Evolutionary conservation across 2,113 vertebrate genomes (phyloP).

Genomic region (Syngnathus floridae): DNA sequence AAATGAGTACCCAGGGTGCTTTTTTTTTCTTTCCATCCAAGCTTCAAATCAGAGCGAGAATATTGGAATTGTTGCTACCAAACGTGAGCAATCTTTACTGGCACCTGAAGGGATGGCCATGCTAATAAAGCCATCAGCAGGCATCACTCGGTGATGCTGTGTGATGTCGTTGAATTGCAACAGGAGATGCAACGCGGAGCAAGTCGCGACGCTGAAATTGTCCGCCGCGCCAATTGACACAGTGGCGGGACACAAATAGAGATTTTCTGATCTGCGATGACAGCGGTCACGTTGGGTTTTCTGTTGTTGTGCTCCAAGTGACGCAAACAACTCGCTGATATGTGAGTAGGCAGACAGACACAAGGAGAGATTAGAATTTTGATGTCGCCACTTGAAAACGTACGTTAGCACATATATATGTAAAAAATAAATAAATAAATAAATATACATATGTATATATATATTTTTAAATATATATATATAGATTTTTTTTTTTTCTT

Average conservation of each 20-base stretch:
- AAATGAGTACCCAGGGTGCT: background rate
- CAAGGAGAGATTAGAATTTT: background rate
- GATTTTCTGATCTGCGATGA: background rate
- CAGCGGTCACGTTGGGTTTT: background rate
- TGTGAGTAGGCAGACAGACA: background rate
- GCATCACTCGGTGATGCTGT: no score
- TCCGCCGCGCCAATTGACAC: background rate
- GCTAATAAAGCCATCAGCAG: background rate
- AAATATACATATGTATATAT: no score
- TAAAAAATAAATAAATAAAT: no score
- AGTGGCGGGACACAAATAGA: background rate
- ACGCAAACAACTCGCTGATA: background rate
- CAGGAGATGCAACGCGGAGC: no score
- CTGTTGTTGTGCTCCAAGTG: background rate
- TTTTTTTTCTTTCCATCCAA: background rate
- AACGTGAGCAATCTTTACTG: background rate
- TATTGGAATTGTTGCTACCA: background rate
- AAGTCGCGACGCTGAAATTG: background rate
- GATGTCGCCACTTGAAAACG: background rate
- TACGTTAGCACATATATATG: no score
- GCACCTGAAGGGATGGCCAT: background rate
- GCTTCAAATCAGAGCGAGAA: background rate
- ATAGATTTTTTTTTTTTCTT: no score
- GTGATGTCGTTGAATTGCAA: no score
- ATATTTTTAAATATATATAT: no score